Evolutionary conservation across 2,797 vertebrate genomes (phyloP).

Genomic region (Peromyscus attwateri): DNA sequence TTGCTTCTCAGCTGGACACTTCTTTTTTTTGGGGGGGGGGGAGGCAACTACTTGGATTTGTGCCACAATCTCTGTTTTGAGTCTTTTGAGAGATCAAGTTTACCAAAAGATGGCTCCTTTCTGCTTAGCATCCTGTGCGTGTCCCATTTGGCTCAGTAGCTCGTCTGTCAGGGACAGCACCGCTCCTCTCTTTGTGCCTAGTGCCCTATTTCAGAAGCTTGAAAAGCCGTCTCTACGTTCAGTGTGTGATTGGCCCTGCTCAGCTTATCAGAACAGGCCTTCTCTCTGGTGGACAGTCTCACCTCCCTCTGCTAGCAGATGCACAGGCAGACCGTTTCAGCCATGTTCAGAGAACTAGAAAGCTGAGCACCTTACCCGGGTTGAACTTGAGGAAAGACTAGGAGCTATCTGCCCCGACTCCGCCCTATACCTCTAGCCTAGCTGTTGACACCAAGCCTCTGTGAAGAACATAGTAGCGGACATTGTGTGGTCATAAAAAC

Average conservation of each 20-base stretch:
- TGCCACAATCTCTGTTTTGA: constrained; percentile 67
- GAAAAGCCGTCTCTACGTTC: neutral
- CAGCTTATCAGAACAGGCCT: neutral
- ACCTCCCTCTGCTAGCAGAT: neutral
- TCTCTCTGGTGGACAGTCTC: neutral
- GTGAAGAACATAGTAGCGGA: neutral
- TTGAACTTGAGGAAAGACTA: neutral
- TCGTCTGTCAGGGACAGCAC: constrained; percentile 17
- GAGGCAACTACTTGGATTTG: constrained; percentile 48
- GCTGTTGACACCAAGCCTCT: neutral
- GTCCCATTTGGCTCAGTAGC: constrained; percentile 67
- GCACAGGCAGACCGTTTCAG: neutral
- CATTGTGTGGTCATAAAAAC: neutral
- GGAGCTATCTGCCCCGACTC: neutral
- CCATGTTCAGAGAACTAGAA: neutral
- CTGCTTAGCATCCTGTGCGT: constrained; percentile 69
- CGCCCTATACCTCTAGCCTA: neutral
- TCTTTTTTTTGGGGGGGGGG: constrained; percentile 55
- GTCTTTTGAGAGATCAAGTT: constrained; percentile 80
- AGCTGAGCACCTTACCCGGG: neutral
- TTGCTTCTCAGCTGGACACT: neutral
- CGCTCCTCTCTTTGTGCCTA: constrained; percentile 22
- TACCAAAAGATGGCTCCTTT: constrained; percentile 56
- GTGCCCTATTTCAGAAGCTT: constrained; percentile 61
- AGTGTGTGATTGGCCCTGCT: neutral